Evolutionary conservation across 2,113 vertebrate genomes (phyloP).

Genomic region (Ibidorhyncha struthersii): DNA sequence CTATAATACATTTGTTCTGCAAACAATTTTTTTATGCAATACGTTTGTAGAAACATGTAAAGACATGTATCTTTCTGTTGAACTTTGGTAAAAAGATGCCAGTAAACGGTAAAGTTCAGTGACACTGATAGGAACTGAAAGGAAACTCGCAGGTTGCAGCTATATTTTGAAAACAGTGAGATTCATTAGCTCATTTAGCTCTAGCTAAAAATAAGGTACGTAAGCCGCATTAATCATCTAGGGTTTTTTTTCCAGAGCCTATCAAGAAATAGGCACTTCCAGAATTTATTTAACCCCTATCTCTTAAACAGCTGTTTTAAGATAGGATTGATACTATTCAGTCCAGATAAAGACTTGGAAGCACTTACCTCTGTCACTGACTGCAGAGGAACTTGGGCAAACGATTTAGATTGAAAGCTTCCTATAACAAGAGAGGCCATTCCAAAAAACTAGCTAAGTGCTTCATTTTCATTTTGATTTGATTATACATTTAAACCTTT

Average conservation of each 20-base stretch:
- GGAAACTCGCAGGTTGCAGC: not conserved
- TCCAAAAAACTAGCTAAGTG: not conserved
- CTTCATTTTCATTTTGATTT: not conserved
- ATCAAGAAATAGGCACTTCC: not conserved
- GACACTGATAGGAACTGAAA: not conserved
- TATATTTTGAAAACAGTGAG: not conserved
- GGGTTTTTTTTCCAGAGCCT: not conserved
- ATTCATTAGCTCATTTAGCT: not conserved
- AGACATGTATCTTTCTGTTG: not conserved
- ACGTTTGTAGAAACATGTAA: not conserved
- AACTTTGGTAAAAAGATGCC: not conserved
- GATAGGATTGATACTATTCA: not conserved
- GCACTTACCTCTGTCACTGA: not conserved
- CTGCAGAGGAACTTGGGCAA: not conserved
- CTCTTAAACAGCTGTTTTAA: not conserved
- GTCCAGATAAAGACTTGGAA: not conserved
- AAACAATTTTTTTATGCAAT: not conserved
- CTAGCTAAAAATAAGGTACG: not conserved
- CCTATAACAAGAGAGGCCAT: not conserved
- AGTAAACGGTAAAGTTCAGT: slow-evolving; percentile 13
- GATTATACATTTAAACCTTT: not conserved
- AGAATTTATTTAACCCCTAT: not conserved
- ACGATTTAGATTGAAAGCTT: not conserved
- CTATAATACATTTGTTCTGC: not conserved
- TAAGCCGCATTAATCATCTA: not conserved